These are phyloP conservation scores for Thalassarche chlororhynchos DNA, from an alignment of 2,113 vertebrate genomes.

Conservation along the genomic window DNA sequence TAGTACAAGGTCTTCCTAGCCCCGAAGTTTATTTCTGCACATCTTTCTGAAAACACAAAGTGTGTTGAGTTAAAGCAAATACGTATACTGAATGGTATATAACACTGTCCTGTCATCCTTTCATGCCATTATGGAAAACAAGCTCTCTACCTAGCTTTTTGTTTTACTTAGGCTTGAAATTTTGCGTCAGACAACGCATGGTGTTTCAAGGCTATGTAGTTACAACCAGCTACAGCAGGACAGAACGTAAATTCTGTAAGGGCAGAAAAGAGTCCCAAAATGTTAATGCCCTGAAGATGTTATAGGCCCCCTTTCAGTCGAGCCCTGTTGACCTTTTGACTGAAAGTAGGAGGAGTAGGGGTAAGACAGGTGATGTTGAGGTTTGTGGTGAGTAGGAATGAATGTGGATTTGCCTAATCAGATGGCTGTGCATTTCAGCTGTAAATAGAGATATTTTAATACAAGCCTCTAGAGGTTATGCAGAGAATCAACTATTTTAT, in stretches of 20 bases:
- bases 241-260: neutral
- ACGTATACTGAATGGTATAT: rapidly evolving
- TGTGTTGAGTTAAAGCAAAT: neutral
- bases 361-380: neutral
- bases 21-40: neutral
- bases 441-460: neutral
- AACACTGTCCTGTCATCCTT: neutral
- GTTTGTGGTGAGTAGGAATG: neutral
- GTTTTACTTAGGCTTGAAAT: neutral
- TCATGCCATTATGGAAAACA: neutral
- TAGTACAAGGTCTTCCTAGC: neutral
- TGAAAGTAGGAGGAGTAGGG: neutral
- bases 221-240: neutral
- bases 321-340: neutral
- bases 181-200: neutral
- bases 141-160: neutral
- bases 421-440: neutral
- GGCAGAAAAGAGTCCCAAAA: neutral
- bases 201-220: neutral
- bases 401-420: neutral
- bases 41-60: neutral
- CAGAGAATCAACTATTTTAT: neutral
- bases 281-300: neutral
- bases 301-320: neutral
- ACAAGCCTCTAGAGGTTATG: neutral